Conservation (phyloP, 2,113 vertebrate species). For the Clarias batrachus region DNA sequence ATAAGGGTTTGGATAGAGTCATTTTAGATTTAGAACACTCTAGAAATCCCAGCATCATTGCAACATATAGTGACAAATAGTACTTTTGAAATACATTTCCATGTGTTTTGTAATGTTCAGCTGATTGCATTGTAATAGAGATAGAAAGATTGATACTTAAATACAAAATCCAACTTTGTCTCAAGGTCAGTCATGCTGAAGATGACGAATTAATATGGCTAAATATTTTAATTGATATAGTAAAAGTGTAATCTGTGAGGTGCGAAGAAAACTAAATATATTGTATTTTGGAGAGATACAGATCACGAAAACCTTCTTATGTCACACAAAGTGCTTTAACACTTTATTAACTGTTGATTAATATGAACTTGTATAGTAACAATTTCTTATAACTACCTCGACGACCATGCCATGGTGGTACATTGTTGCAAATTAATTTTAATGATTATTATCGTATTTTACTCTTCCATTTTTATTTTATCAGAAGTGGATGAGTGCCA, state of each 20-base stretch:
- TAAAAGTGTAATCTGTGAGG: background rate
- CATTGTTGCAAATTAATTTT: background rate
- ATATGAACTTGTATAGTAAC: background rate
- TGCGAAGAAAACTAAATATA: background rate
- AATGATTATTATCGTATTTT: constrained; percentile 47
- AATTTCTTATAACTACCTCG: background rate
- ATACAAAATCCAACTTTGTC: background rate
- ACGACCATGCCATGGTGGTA: background rate
- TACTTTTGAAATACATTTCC: background rate
- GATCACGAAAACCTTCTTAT: background rate
- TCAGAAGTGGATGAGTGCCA: background rate
- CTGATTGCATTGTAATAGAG: background rate
- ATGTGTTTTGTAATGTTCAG: background rate
- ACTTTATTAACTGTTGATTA: background rate
- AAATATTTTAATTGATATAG: background rate
- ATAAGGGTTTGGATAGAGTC: background rate
- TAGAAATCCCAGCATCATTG: background rate
- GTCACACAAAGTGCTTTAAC: background rate
- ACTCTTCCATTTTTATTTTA: background rate
- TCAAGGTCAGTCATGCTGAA: background rate
- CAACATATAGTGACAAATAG: background rate
- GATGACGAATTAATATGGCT: background rate
- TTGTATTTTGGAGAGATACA: background rate
- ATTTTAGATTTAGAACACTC: background rate
- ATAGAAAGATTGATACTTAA: background rate